These are phyloP conservation scores for Anarhynchus alexandrinus DNA, from an alignment of 2,113 vertebrate species.

Conservation along the genomic window DNA sequence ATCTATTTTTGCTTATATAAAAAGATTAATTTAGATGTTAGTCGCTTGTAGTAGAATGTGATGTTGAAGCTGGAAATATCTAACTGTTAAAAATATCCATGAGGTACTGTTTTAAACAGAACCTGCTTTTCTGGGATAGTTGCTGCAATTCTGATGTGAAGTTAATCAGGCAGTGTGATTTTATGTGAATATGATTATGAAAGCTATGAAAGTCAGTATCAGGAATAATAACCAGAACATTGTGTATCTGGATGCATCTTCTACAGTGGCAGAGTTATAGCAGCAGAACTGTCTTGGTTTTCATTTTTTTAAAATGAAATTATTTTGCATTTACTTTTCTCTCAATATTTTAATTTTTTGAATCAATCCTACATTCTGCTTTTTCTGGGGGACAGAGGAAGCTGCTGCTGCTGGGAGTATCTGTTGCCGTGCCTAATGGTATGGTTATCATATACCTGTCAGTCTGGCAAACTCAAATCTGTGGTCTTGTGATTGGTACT, in stretches of 20 bases:
- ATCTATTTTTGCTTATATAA: constrained; percentile 14
- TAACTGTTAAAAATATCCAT: background rate
- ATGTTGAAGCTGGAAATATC: background rate
- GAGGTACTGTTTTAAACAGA: background rate
- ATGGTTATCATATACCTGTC: background rate
- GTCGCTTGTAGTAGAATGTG: background rate
- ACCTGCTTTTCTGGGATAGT: background rate
- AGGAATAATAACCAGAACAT: background rate
- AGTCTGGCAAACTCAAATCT: background rate
- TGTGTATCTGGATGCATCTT: background rate
- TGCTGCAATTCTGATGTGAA: background rate
- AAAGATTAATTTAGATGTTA: constrained; percentile 10
- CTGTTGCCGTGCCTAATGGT: background rate
- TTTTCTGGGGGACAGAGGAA: background rate
- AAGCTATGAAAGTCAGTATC: background rate
- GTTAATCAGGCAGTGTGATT: background rate
- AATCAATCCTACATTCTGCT: background rate
- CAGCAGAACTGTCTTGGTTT: background rate
- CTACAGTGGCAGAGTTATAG: background rate
- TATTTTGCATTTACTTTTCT: background rate
- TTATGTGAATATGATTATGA: background rate
- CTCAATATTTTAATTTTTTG: background rate
- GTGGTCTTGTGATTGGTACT: background rate
- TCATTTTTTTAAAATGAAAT: background rate
- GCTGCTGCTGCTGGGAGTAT: background rate